Base-by-base conservation (phyloP, 1,140 invertebrate species). In the Halotydeus destructor region DNA sequence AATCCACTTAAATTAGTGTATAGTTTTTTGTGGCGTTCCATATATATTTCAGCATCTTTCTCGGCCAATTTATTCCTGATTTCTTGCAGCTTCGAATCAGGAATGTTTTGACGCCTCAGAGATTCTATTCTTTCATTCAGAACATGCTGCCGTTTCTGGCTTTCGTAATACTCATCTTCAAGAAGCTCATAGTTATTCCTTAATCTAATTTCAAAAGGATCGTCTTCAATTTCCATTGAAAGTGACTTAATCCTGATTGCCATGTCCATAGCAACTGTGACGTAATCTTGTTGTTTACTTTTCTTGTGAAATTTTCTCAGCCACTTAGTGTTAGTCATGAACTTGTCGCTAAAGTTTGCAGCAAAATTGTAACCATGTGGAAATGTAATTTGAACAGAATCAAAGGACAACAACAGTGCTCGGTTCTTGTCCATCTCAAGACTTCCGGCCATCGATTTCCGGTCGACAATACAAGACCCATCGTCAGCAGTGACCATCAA, bases 141-240 rank as follows among this genome's bases (percentile, higher is more conserved):
- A 62, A 93, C 78, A 41, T 78, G 72, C 44, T 77, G 70, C n/a
- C 93, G 63, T 56, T 93, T 91, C 47, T 88, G 66, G 55, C 80
- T 86, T 56, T 98, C 91, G 52, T 82, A 76, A 51, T 88, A 89
- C 60, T 98, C 93, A 57, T 98, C 91, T 54, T 86, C 85, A 18
- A 94, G 55, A 0, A 97, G 63, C 55, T 94, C 88, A 58, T 88
- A 96, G 59, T 94, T 97, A 52, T 94, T 84, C 2, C 86, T 69
- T 2, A 98, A 63, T 54, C 83, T 85, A 0, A 96, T 85, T 65
- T 98, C 91, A 57, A 98, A 97, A 1, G 88, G 86, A 72, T 98
- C 91, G 59, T 98, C 93, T 48, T 76, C 78, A 57, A 97, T 73
- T 64, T 94, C 83, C 43, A 97, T 72, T 3, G 76, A 56, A 55